Base-by-base conservation (phyloP, 2,888 invertebrate genomes). In the Ashinkailepas kermadecensis region DNA sequence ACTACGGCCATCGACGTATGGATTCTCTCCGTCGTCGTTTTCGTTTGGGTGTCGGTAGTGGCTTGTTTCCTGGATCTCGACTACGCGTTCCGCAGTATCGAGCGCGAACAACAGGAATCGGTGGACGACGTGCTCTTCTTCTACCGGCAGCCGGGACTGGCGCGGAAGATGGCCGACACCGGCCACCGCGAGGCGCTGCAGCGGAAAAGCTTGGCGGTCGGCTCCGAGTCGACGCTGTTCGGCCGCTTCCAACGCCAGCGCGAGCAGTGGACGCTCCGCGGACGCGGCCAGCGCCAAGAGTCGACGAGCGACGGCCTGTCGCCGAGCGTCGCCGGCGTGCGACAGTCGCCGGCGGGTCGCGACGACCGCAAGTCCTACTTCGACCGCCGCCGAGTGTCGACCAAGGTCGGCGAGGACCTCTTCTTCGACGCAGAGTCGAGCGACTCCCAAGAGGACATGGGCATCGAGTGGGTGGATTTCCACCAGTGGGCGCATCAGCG, bases 401-500 rank as follows among this genome's bases (percentile, higher is more conserved):
- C 74, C 56, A 10, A 21, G 18, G 54, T 54, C 9, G 74, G 56
- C 74, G 56, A 21, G 8, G 74, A 74, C 74, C 74, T 74, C 15
- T 74, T 74, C 74, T 74, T 54, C 54, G 74, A 74, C 56, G 74
- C 74, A 54, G 74, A 74, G 54, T 11, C 39, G 21, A 56, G 21
- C 18, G 21, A 21, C 56, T 18, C 74, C 4, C 54, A 54, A 10
- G 74, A 23, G 54, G 74, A 11, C 21, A 23, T 21, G 54, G 7
- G 74, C 10, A 56, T 74, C 21, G 74, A 56, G 74, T 74, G 74
- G 74, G 9, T 10, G 0, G 74, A 74, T 1, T 74, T 74, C 74
- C 56, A 74, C 74, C 74, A 74, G 74, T 74, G 74, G 74, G 74
- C 74, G 21, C 74, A 74, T 54, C 23, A 74, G 56, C 74, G 74